A percentile compares a stretch with the other conserved stretches of the same genome.
Conservation (phyloP, 2,113 vertebrate species). For the Percina caprodes region DNA sequence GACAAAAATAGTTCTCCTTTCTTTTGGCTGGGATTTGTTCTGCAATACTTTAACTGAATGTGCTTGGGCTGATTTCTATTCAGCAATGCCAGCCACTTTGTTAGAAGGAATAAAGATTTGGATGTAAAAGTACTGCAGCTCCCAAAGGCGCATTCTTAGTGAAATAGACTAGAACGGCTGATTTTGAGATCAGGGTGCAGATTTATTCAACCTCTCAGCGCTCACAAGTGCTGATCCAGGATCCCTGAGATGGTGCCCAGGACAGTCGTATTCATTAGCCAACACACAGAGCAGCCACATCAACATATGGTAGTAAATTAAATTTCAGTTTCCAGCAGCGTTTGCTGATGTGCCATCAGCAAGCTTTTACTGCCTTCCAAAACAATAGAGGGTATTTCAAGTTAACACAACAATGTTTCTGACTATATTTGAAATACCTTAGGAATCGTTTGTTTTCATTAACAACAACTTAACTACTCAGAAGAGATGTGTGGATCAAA, state of each 20-base stretch:
- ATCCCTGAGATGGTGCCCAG: slow-evolving; percentile 54
- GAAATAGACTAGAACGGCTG: slow-evolving; percentile 45
- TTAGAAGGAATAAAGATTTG: slow-evolving; percentile 52
- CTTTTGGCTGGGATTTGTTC: slow-evolving; percentile 64
- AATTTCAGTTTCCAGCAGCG: slow-evolving; percentile 21
- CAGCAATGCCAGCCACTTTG: slow-evolving; percentile 60
- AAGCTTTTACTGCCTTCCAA: not conserved
- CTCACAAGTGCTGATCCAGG: slow-evolving; percentile 39
- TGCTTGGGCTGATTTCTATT: slow-evolving; percentile 52
- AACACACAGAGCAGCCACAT: slow-evolving; percentile 21
- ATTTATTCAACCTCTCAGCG: slow-evolving; percentile 56
- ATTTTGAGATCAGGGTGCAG: slow-evolving; percentile 62
- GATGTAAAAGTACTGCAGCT: slow-evolving; percentile 46
- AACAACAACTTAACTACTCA: not conserved
- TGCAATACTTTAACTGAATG: slow-evolving; percentile 62
- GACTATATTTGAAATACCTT: not conserved
- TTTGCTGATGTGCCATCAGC: slow-evolving; percentile 34
- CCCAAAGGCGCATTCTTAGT: slow-evolving; percentile 52
- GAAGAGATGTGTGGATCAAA: not conserved
- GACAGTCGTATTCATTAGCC: slow-evolving; percentile 55
- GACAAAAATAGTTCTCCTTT: slow-evolving; percentile 74
- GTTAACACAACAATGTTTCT: not conserved
- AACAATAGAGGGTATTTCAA: not conserved
- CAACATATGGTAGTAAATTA: slow-evolving; percentile 41
- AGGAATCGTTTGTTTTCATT: not conserved